Evolutionary conservation across 1,140 invertebrate species (phyloP).

Genomic region (Eciton burchellii): DNA sequence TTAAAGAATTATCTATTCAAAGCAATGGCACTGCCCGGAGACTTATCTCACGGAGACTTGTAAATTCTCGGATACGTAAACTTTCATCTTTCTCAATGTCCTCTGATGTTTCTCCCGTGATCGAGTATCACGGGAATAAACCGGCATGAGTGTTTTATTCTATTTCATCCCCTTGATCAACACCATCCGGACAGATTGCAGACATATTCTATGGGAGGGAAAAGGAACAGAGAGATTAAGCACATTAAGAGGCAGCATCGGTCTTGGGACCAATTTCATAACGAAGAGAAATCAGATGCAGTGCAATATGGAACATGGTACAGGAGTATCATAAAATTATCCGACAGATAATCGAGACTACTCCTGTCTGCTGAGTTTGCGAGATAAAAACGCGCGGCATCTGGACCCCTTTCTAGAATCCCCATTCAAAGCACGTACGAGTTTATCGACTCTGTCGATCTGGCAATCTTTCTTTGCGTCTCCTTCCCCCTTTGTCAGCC

Average conservation of each 20-base stretch:
- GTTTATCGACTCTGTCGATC: constrained; percentile 46
- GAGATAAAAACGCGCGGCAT: neutral
- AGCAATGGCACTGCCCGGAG: neutral
- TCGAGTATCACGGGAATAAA: neutral
- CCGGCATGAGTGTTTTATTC: neutral
- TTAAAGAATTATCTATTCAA: constrained; percentile 39
- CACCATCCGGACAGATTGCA: neutral
- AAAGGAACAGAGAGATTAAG: too few species aligned
- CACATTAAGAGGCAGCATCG: neutral
- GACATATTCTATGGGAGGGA: too few species aligned
- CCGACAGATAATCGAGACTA: constrained; percentile 31
- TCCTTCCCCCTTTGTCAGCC: neutral
- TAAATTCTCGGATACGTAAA: neutral
- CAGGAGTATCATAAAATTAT: constrained; percentile 3
- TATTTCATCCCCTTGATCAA: neutral
- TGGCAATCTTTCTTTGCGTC: neutral
- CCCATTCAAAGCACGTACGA: constrained; percentile 51
- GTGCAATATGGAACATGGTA: neutral
- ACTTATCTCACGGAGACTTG: too few species aligned
- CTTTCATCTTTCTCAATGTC: neutral
- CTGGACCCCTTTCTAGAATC: constrained; percentile 19
- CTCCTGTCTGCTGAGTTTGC: neutral
- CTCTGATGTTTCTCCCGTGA: constrained; percentile 12
- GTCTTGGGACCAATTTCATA: neutral
- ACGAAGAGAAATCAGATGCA: neutral